Percentiles rank a stretch among this genome's conserved stretches.
Evolutionary conservation across 2,888 invertebrate species (phyloP).

Genomic region (Leptinotarsa haldemani): DNA sequence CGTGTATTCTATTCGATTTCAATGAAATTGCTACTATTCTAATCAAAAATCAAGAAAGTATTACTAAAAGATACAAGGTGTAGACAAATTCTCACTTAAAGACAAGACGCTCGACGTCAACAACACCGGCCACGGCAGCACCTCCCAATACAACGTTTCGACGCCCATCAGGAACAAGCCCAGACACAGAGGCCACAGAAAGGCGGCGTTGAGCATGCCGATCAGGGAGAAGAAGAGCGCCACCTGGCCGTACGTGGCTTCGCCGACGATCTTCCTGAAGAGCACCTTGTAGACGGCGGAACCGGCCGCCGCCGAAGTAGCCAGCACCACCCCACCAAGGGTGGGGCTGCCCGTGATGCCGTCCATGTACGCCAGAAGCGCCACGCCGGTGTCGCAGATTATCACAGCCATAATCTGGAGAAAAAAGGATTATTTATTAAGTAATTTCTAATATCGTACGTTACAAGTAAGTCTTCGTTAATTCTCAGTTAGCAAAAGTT

Average conservation of each 20-base stretch:
- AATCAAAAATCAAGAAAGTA: background rate
- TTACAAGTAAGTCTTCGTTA: too few relatives aligned
- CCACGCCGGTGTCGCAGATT: constrained; percentile 93
- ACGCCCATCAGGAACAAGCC: constrained; percentile 87
- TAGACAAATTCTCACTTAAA: constrained; percentile 71
- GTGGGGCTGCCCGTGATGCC: constrained; percentile 92
- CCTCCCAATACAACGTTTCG: constrained; percentile 84
- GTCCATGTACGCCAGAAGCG: constrained; percentile 94
- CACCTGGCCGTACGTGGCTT: constrained; percentile 91
- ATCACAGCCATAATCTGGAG: constrained; percentile 93
- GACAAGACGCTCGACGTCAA: constrained; percentile 83
- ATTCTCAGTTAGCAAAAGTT: too few relatives aligned
- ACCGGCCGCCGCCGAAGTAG: constrained; percentile 90
- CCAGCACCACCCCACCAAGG: constrained; percentile 89
- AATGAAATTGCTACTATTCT: too few relatives aligned
- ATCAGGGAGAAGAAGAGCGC: constrained; percentile 93
- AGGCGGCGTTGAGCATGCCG: constrained; percentile 86
- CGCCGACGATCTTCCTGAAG: constrained; percentile 91
- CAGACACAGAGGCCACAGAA: constrained; percentile 92
- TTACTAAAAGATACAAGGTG: background rate
- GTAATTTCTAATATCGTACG: too few relatives aligned
- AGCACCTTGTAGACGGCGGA: constrained; percentile 96
- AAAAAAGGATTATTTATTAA: constrained; percentile 1
- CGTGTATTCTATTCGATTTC: too few relatives aligned
- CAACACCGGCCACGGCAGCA: constrained; percentile 89